A percentile compares a stretch with the other conserved stretches of the same genome.
Evolutionary conservation across 2,888 invertebrate genomes (phyloP).

Genomic region (Cerastis leucographa): DNA sequence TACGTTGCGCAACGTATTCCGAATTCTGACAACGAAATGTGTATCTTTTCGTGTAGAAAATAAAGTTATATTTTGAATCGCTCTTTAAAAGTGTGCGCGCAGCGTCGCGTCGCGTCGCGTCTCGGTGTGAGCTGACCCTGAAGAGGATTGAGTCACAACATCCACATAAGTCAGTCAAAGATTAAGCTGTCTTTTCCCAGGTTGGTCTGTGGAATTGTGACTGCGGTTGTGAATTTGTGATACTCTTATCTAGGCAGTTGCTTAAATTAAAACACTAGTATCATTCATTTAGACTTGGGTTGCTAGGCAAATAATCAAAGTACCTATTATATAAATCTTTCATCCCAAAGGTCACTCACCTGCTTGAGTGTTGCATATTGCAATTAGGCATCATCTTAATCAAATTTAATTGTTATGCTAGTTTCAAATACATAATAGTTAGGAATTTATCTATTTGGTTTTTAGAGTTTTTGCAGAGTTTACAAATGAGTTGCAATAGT

Average conservation of each 20-base stretch:
- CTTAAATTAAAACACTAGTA: neutral
- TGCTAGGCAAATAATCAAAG: neutral
- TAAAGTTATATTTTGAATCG: too few relatives aligned
- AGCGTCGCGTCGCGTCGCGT: too few relatives aligned
- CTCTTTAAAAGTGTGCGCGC: too few relatives aligned
- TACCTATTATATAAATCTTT: neutral
- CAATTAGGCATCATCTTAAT: neutral
- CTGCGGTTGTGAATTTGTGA: neutral
- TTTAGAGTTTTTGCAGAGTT: neutral
- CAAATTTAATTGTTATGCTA: neutral
- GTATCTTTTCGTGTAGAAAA: too few relatives aligned
- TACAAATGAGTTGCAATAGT: neutral
- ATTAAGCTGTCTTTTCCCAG: accelerated
- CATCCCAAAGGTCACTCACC: neutral
- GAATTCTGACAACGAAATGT: too few relatives aligned
- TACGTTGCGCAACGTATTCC: too few relatives aligned
- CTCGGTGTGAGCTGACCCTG: too few relatives aligned
- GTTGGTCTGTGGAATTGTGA: neutral
- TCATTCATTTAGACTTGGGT: neutral
- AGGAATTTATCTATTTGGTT: neutral
- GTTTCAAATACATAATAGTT: neutral
- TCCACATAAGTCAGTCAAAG: neutral
- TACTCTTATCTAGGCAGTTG: neutral
- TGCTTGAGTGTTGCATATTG: neutral
- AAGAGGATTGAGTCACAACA: too few relatives aligned